Evolutionary conservation across 2,797 vertebrate genomes (phyloP).

Genomic region (Natrix natrix): DNA sequence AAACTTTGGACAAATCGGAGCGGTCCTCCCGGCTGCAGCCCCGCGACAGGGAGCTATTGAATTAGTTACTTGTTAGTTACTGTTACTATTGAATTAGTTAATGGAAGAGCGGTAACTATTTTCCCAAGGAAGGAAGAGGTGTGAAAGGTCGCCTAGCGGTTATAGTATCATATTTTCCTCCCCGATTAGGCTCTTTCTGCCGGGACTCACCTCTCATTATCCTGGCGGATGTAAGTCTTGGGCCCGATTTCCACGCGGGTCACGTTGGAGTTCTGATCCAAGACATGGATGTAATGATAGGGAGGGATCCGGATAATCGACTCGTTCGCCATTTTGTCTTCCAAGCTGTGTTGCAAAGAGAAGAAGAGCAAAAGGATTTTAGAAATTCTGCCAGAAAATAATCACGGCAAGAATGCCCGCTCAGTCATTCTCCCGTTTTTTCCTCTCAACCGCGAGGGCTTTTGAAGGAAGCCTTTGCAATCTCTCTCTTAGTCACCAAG

Average conservation of each 20-base stretch:
- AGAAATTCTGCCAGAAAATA: not conserved
- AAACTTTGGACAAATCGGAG: not conserved
- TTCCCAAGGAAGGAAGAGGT: not conserved
- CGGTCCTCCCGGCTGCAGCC: not conserved
- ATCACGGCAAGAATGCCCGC: not conserved
- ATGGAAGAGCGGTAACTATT: not conserved
- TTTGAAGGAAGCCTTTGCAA: not conserved
- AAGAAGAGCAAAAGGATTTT: not conserved
- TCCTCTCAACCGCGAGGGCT: not conserved
- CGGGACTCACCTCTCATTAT: slow-evolving; percentile 82
- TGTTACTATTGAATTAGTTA: too few relatives aligned
- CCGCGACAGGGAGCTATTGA: too few relatives aligned
- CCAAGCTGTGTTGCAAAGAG: not conserved
- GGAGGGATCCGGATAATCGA: slow-evolving; percentile 91
- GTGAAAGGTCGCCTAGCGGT: too few relatives aligned
- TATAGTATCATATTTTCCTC: accelerated
- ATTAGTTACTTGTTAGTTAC: too few relatives aligned
- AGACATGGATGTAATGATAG: slow-evolving; percentile 87
- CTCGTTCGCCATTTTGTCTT: slow-evolving; percentile 55
- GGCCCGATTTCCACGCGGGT: slow-evolving; percentile 82
- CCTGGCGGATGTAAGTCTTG: slow-evolving; percentile 88
- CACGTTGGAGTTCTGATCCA: slow-evolving; percentile 92
- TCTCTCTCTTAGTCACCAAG: not conserved
- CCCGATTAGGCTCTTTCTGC: too few relatives aligned
- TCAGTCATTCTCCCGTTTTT: not conserved